phyloP scores from a whole-genome alignment of 2,113 vertebrate species.

The Galeopterus variegatus region DNA sequence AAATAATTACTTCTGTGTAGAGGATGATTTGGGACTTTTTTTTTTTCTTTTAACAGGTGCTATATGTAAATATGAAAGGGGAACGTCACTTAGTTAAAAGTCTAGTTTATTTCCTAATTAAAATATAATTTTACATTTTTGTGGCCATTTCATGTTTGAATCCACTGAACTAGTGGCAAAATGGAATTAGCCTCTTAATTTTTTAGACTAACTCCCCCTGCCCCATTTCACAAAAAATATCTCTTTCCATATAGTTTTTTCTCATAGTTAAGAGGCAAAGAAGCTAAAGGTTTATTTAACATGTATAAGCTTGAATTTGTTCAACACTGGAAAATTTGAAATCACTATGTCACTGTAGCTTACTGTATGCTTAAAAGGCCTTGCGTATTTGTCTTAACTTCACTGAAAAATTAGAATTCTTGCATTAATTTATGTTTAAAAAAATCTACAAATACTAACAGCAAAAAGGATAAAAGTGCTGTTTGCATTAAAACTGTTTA shows the following conservation, averaged over 20 bases:
- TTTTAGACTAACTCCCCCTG: conserved; percentile 76
- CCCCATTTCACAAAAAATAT: conserved; percentile 53
- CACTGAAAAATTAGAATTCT: conserved; percentile 85
- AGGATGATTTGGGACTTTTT: conserved; percentile 66
- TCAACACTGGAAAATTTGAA: conserved; percentile 88
- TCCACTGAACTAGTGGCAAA: conserved; percentile 81
- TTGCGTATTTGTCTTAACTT: conserved; percentile 88
- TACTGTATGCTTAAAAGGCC: conserved; percentile 88
- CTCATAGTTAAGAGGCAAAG: conserved; percentile 68
- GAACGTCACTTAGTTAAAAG: conserved; percentile 71
- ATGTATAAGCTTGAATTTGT: conserved; percentile 87
- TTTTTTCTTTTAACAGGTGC: conserved; percentile 88
- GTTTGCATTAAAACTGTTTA: conserved; percentile 88
- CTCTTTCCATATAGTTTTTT: conserved; percentile 2
- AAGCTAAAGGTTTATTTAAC: conserved; percentile 73
- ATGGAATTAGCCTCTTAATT: conserved; percentile 70
- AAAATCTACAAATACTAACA: conserved; percentile 86
- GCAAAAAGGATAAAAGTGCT: conserved; percentile 85
- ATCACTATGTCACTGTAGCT: conserved; percentile 85
- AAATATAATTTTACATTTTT: conserved; percentile 72
- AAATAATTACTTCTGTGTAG: conserved; percentile 81
- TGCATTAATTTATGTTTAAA: conserved; percentile 84
- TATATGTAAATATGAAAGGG: conserved; percentile 89
- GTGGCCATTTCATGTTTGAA: conserved; percentile 83
- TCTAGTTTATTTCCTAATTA: conserved; percentile 85